Evolutionary conservation across 1,140 invertebrate species (phyloP).

Genomic region (Drosophila sulfurigaster): DNA sequence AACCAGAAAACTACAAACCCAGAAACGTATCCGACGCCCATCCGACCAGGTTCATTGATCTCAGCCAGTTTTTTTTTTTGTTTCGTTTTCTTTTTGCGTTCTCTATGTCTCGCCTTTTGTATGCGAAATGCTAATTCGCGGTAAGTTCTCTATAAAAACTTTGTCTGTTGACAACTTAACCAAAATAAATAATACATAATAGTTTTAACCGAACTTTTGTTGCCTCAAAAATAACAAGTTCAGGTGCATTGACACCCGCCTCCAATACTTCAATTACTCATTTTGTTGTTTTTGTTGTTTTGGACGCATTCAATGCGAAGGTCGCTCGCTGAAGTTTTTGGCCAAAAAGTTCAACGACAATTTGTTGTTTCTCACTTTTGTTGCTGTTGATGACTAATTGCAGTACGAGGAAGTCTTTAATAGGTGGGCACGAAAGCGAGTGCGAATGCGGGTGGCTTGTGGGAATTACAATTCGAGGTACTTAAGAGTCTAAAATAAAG

Average conservation of each 20-base stretch:
- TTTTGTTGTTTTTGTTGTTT: conserved; percentile 1
- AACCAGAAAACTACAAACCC: conserved; percentile 49
- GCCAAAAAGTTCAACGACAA: conserved; percentile 62
- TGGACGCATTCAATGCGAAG: conserved; percentile 76
- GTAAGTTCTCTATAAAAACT: conserved; percentile 59
- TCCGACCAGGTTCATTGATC: conserved; percentile 69
- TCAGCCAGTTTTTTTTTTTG: conserved; percentile 29
- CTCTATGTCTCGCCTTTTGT: conserved; percentile 27
- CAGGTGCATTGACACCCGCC: conserved; percentile 68
- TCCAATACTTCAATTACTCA: conserved; percentile 3
- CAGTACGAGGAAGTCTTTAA: conserved; percentile 62
- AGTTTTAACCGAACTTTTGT: conserved; percentile 44
- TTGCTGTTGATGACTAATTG: conserved; percentile 64
- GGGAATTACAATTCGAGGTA: conserved; percentile 19
- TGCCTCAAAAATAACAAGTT: conserved; percentile 55
- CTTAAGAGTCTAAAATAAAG: not conserved
- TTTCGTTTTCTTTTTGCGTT: conserved; percentile 16
- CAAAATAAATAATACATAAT: conserved; percentile 67
- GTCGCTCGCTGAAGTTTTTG: conserved; percentile 53
- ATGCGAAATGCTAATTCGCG: conserved; percentile 66
- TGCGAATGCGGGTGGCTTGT: conserved; percentile 54
- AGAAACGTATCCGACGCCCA: conserved; percentile 50
- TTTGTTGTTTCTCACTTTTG: conserved; percentile 6
- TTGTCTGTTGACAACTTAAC: conserved; percentile 57
- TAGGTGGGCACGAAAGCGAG: conserved; percentile 51